Conservation (phyloP, 2,113 vertebrate species). For the Oryzias celebensis region DNA sequence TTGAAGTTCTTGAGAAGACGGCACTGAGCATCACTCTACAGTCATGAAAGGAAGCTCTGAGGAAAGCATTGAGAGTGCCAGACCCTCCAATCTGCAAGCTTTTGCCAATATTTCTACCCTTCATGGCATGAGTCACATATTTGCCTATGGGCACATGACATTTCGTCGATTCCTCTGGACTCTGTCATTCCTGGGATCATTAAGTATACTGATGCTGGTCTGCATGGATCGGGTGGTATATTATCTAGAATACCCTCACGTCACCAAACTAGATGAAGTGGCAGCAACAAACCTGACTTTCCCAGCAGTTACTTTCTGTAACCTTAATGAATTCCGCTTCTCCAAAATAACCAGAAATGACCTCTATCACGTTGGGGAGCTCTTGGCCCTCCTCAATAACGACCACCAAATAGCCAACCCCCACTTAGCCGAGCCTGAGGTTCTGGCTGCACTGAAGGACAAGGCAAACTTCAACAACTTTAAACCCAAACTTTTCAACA, state of each 20-base stretch:
- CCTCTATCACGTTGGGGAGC: conserved; percentile 86
- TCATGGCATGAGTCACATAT: conserved; percentile 89
- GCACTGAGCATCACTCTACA: conserved; percentile 52
- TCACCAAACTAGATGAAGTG: conserved; percentile 83
- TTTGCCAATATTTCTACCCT: conserved; percentile 86
- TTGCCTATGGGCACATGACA: conserved; percentile 83
- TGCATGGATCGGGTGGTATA: conserved; percentile 84
- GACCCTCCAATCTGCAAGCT: conserved; percentile 81
- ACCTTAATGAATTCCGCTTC: conserved; percentile 89
- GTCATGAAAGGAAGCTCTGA: conserved; percentile 81
- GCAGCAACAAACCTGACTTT: conserved; percentile 86
- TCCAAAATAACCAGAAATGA: conserved; percentile 86
- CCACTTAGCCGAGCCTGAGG: conserved; percentile 82
- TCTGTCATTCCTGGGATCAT: conserved; percentile 82
- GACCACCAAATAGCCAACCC: conserved; percentile 84
- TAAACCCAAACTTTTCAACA: conserved; percentile 87
- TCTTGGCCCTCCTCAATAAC: conserved; percentile 84
- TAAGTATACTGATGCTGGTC: conserved; percentile 81
- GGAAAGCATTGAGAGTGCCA: conserved; percentile 80
- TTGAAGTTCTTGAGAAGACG: conserved; percentile 65
- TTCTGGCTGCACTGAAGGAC: conserved; percentile 82
- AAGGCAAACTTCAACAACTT: conserved; percentile 88
- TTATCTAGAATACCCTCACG: conserved; percentile 84
- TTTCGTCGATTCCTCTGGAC: conserved; percentile 85
- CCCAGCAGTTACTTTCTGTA: conserved; percentile 87